These are phyloP conservation scores for Pampusana beccarii DNA, from an alignment of 2,113 vertebrate genomes.

Conservation along the genomic window DNA sequence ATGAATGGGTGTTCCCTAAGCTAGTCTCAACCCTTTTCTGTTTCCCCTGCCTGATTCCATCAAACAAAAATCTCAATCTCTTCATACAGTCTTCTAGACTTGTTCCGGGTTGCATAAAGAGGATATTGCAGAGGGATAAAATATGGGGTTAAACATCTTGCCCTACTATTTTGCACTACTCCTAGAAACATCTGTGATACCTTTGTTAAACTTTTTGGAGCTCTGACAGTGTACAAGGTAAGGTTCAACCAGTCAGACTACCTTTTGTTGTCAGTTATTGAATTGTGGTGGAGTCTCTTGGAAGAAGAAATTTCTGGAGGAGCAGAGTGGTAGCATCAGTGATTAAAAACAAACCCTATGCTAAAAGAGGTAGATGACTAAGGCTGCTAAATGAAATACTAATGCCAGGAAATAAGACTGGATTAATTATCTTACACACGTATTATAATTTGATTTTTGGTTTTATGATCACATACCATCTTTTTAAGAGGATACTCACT, in stretches of 20 bases:
- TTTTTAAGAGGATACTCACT: background rate
- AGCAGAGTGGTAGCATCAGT: background rate
- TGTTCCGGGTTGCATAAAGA: background rate
- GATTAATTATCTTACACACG: background rate
- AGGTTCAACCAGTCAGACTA: background rate
- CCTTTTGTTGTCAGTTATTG: background rate
- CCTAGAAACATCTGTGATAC: background rate
- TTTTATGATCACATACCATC: background rate
- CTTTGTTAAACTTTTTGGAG: background rate
- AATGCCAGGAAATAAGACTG: background rate
- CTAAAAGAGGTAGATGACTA: background rate
- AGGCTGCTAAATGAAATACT: background rate
- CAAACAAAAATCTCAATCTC: background rate
- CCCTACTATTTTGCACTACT: background rate
- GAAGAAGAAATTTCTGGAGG: background rate
- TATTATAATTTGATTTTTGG: background rate
- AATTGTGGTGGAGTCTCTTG: background rate
- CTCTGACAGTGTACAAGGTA: background rate
- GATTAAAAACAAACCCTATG: background rate
- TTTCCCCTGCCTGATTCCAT: background rate
- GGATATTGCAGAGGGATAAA: background rate
- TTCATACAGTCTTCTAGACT: background rate
- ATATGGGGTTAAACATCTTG: background rate
- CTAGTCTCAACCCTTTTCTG: background rate
- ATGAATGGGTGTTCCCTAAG: background rate